Percentiles rank a stretch among this genome's conserved stretches.
Conservation (phyloP, 2,113 vertebrate genomes). For the Chaetodon auriga region DNA sequence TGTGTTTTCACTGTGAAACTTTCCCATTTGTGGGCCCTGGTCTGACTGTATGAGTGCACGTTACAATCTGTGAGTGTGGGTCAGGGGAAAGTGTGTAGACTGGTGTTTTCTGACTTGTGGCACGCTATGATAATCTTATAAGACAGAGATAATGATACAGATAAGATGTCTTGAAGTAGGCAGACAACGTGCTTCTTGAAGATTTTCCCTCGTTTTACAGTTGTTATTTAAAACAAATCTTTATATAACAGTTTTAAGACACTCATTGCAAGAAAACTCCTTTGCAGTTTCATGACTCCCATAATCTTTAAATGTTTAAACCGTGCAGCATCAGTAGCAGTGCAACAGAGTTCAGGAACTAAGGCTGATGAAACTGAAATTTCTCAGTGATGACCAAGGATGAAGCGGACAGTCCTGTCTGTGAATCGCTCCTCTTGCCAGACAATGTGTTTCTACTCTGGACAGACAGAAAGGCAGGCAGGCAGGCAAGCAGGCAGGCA, state of each 20-base stretch:
- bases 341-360: conserved; percentile 9
- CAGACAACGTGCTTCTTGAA: not conserved
- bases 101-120: not conserved
- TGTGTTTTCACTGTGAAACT: conserved; percentile 18
- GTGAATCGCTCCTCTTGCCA: conserved; percentile 48
- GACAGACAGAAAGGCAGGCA: conserved; percentile 19
- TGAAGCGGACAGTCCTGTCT: conserved; percentile 27
- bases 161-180: not conserved
- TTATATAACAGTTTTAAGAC: not conserved
- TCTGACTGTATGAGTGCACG: conserved; percentile 2
- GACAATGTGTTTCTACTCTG: conserved; percentile 75
- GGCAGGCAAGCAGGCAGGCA: conserved; percentile 24
- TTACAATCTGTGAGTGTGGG: conserved; percentile 15
- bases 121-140: conserved; percentile 1
- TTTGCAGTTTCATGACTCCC: not conserved
- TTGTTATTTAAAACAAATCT: not conserved
- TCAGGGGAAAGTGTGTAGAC: not conserved
- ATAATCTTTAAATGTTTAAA: not conserved
- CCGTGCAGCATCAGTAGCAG: not conserved
- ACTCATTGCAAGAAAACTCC: not conserved
- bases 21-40: not conserved
- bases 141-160: not conserved
- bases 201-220: not conserved
- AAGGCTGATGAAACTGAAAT: not conserved
- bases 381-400: conserved; percentile 34